Conservation (phyloP, 2,797 vertebrate species). For the Pterois miles region DNA sequence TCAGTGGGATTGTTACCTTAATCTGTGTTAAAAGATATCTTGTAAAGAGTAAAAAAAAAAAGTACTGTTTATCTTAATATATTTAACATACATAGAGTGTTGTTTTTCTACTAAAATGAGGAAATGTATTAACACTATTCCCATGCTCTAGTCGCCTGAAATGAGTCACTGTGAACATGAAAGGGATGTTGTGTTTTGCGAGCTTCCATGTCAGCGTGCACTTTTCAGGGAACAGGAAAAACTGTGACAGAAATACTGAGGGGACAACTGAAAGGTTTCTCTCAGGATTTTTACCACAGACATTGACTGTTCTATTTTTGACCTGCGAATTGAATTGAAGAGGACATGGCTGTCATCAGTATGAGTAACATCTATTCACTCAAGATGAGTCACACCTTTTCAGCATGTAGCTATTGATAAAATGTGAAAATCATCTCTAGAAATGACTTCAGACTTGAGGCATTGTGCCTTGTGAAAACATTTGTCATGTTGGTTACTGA, state of each 20-base stretch:
- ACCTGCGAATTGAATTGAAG: constrained; percentile 57
- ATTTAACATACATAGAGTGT: neutral
- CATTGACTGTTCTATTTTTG: constrained; percentile 73
- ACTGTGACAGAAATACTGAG: constrained; percentile 61
- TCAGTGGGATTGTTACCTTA: neutral
- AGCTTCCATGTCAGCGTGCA: constrained; percentile 66
- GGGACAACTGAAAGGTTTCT: constrained; percentile 67
- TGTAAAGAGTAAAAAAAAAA: neutral
- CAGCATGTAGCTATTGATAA: constrained; percentile 47
- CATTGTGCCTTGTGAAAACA: constrained; percentile 27
- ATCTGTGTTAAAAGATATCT: neutral
- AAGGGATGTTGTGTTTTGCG: constrained; percentile 67
- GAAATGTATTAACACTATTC: constrained; percentile 41
- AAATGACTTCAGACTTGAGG: constrained; percentile 22
- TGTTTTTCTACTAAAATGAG: constrained; percentile 27
- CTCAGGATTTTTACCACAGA: constrained; percentile 58
- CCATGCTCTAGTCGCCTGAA: constrained; percentile 38
- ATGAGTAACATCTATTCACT: constrained; percentile 75
- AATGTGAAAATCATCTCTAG: constrained; percentile 24
- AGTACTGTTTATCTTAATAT: constrained; percentile 1
- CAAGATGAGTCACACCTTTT: constrained; percentile 76
- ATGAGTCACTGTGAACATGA: constrained; percentile 56
- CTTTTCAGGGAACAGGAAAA: constrained; percentile 73
- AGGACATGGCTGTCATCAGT: constrained; percentile 70
- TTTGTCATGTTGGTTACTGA: constrained; percentile 26